Base-by-base conservation (phyloP, 2,888 invertebrate genomes). In the Hoplodrina ambigua region DNA sequence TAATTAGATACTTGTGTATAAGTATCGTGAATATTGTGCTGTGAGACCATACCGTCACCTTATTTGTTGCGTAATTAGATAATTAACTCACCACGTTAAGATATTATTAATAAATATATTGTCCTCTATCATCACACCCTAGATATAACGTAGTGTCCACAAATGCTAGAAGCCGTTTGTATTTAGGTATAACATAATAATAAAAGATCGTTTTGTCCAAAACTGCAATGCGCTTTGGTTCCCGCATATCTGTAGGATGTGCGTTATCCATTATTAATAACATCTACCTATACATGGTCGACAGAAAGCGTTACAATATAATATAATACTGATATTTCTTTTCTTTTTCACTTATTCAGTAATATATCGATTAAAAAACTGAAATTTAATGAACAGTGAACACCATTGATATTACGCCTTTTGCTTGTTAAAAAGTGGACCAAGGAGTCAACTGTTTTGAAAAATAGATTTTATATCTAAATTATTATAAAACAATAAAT, bases 401-500 rank as follows among this genome's bases (percentile, higher is more conserved):
- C 79, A 86, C 85, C 88, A 89, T 90, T 88, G 85, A 90, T 80
- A 87, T 83, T 90, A 88, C 89, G 94, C 94, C 94, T 95, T 93
- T 94, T 93, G 94, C 95, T 95, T 94, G 87, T 88, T 91, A 91
- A 91, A 89, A 82, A 90, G 94, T 89, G 95, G 95, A 96, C 95
- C 95, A 96, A 95, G 62, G 94, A 90, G 93, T 94, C 94, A 93
- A 93, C 91, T 92, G 90, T 94, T 93, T 92, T 92, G 88, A 87
- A 90, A 89, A 85, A 88, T 92, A 92, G 90, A 88, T 90, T 92
- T 93, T 93, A 90, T 92, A 90, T 88, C 78, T 83, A 89, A 89
- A 90, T 85, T 84, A 87, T 88, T 86, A 86, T 88, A 87, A 87
- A 87, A 84, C 83, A 78, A 81, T 91, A 90, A 82, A 78, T 84